phyloP scores from a whole-genome alignment of 2,113 vertebrate genomes.

The Ivindomyrus marchei region DNA sequence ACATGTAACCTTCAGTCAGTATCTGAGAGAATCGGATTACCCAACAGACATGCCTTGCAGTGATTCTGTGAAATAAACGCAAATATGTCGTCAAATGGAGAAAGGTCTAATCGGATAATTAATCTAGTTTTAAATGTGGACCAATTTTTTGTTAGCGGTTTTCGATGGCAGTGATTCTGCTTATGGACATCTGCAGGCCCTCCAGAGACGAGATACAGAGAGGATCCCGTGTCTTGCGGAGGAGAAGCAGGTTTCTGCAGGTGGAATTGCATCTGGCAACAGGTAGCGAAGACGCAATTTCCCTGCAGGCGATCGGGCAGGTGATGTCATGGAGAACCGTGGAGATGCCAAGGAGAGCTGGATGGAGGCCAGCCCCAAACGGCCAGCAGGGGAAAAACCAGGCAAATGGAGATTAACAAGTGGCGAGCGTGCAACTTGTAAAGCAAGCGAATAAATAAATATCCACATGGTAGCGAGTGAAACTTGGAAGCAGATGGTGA shows the following conservation, averaged over 20 bases:
- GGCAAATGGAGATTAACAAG: neutral
- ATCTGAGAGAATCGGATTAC: neutral
- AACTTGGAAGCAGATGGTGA: neutral
- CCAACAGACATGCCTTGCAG: neutral
- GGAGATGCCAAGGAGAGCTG: neutral
- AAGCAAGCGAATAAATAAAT: neutral
- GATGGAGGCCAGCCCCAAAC: neutral
- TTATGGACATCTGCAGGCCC: neutral
- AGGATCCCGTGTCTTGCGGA: neutral
- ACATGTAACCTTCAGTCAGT: neutral
- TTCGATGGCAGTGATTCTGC: neutral
- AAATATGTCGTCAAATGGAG: neutral
- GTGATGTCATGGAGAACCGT: neutral
- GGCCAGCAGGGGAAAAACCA: neutral
- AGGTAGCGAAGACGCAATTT: neutral
- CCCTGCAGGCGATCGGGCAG: neutral
- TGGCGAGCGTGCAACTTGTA: neutral
- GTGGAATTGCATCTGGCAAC: slow-evolving; percentile 1
- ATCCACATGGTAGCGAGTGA: neutral
- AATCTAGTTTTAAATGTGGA: neutral
- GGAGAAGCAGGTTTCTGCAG: neutral
- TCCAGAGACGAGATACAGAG: neutral
- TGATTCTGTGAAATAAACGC: neutral
- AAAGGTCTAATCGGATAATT: neutral
- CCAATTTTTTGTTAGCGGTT: neutral